Evolutionary conservation across 1,140 invertebrate genomes (phyloP), one percentile per base, ranked within the genome.

Genomic region (Papilio dardanus): DNA sequence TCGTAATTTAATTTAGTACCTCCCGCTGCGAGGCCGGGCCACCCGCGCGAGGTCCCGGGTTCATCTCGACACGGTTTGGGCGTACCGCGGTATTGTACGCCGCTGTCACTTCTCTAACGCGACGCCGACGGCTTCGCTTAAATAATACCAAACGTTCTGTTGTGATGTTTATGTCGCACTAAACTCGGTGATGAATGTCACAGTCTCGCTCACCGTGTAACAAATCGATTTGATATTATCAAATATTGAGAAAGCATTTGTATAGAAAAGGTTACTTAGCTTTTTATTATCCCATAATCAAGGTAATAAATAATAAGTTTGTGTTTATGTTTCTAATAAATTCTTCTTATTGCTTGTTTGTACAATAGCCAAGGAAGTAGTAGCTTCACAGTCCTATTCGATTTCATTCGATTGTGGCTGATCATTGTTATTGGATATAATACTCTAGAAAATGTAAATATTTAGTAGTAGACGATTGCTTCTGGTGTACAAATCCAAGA

Each of bases 11-110:
- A 79, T 79, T 79, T 77, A 46, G 69, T 71, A 69, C 67, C 67
- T 24, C 67, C 67, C 67, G 67, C 35, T 69, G 67, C 19, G 67
- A 24, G 35, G 66, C 19, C 31, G 66, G n/a, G 33, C 67, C 67
- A 40, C 67, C 67, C 67, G 67, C 76, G 73, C 74, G 66, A 40
- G 77, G 79, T 79, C 78, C 74, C 79, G 62, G 78, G 78, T 82
- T 82, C 81, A 80, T 73, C 46, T 76, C 81, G 77, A 84, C 84
- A 86, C 78, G 81, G 82, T 84, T 79, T 77, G 81, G 84, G 82
- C 82, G 84, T 28, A 40, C 37, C 21, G 66, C 66, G 74, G 79
- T 79, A 76, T 77, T 79, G 77, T 78, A 3, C 28, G 65, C 6
- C 28, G 30, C 77, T 75, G 77, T 75, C 77, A 75, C 69, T 50